phyloP scores from a whole-genome alignment of 2,888 invertebrate genomes.

The Hypomecis atomaria region DNA sequence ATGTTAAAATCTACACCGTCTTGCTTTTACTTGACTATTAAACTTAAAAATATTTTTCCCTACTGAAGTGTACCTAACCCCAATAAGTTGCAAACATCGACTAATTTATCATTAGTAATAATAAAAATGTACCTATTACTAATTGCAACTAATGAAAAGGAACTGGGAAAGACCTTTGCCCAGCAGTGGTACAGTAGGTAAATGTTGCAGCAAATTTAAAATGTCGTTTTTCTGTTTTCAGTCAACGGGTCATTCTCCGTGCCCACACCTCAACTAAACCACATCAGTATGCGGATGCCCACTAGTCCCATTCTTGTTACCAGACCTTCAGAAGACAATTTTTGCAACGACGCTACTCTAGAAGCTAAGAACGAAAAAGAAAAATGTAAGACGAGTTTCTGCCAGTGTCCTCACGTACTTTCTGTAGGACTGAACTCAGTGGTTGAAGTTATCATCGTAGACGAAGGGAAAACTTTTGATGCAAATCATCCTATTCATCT shows the following conservation, averaged over 20 bases:
- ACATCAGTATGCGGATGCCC: constrained; percentile 91
- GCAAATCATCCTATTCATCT: constrained; percentile 95
- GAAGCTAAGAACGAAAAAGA: constrained; percentile 56
- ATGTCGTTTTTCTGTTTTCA: neutral
- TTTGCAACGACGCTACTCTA: constrained; percentile 68
- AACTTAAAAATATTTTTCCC: too few species aligned
- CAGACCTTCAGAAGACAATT: constrained; percentile 85
- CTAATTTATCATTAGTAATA: too few species aligned
- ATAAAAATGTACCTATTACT: too few species aligned
- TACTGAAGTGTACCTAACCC: too few species aligned
- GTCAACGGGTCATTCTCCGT: neutral
- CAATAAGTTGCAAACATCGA: too few species aligned
- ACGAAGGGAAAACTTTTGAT: constrained; percentile 91
- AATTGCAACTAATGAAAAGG: too few species aligned
- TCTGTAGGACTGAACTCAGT: constrained; percentile 88
- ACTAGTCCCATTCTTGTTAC: constrained; percentile 88
- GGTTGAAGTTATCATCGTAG: constrained; percentile 93
- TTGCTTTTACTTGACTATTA: too few species aligned
- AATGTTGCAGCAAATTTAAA: too few species aligned
- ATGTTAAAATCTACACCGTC: too few species aligned
- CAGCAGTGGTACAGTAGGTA: too few species aligned
- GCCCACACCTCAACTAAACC: constrained; percentile 93
- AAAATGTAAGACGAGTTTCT: constrained; percentile 87
- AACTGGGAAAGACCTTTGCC: too few species aligned
- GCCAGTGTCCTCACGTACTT: constrained; percentile 93